A percentile compares a stretch with the other conserved stretches of the same genome.
These are phyloP conservation scores for Cephus cinctus DNA, from an alignment of 1,140 invertebrate genomes.

Conservation along the genomic window DNA sequence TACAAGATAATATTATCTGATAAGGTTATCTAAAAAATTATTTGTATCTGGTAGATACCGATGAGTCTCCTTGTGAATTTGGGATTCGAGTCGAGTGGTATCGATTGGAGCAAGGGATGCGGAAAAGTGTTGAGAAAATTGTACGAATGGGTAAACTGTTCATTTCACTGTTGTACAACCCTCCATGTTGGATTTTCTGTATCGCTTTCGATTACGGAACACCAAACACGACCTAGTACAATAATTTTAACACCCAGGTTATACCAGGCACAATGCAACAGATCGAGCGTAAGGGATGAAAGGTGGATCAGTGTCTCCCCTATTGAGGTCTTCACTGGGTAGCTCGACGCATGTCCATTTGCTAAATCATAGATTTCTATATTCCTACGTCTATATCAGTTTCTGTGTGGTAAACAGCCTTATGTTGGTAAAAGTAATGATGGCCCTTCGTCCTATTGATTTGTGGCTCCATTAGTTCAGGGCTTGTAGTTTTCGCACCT, in stretches of 20 bases:
- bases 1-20: no score
- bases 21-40: no score
- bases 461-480: constrained; percentile 55
- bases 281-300: constrained; percentile 50
- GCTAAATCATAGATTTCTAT: constrained; percentile 23
- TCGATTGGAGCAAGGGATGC: no score
- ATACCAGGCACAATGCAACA: constrained; percentile 32
- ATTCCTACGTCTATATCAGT: constrained; percentile 32
- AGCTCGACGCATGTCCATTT: not conserved
- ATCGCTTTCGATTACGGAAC: constrained; percentile 30
- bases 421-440: constrained; percentile 51
- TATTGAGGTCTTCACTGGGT: constrained; percentile 11
- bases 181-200: no score
- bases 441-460: constrained; percentile 51
- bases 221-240: constrained; percentile 39
- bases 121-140: no score
- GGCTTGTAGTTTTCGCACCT: constrained; percentile 49
- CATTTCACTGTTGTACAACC: no score
- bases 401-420: constrained; percentile 52
- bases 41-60: no score
- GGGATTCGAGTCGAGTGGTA: no score
- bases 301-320: constrained; percentile 39
- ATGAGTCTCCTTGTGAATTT: no score
- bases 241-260: constrained; percentile 32
- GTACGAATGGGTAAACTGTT: no score